phyloP scores from a whole-genome alignment of 2,888 invertebrate species.

The Drosophila sordidula region DNA sequence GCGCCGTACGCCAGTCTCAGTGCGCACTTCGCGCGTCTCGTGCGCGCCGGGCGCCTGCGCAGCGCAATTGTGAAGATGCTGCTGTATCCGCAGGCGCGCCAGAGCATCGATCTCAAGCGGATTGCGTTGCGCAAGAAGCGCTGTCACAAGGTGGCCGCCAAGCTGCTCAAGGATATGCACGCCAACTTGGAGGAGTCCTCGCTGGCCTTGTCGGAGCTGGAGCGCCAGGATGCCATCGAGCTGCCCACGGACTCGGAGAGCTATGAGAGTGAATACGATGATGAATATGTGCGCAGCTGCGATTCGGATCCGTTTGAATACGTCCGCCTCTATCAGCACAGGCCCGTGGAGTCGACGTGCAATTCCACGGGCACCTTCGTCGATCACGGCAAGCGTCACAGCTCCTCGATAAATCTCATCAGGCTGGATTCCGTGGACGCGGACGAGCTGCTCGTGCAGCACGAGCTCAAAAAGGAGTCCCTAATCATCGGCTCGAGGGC shows the following conservation, averaged over 20 bases:
- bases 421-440: constrained; percentile 76
- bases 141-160: constrained; percentile 84
- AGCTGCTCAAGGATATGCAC: constrained; percentile 84
- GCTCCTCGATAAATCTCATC: constrained; percentile 82
- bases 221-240: constrained; percentile 87
- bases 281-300: constrained; percentile 83
- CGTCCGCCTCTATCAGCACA: constrained; percentile 88
- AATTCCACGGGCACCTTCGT: constrained; percentile 86
- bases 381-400: constrained; percentile 85
- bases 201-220: constrained; percentile 75
- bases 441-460: constrained; percentile 41
- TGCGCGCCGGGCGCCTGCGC: constrained; percentile 90
- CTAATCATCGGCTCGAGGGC: constrained; percentile 84
- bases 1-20: constrained; percentile 92
- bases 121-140: constrained; percentile 86
- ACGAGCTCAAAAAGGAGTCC: constrained; percentile 81
- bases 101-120: constrained; percentile 86
- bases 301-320: constrained; percentile 89
- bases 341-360: constrained; percentile 72
- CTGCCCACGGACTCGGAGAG: constrained; percentile 85
- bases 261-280: constrained; percentile 82
- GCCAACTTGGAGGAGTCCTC: constrained; percentile 34
- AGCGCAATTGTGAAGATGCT: constrained; percentile 90
- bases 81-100: constrained; percentile 88
- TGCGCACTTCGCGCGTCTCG: constrained; percentile 90